phyloP scores from a whole-genome alignment of 2,113 vertebrate genomes.

The Zootoca vivipara region DNA sequence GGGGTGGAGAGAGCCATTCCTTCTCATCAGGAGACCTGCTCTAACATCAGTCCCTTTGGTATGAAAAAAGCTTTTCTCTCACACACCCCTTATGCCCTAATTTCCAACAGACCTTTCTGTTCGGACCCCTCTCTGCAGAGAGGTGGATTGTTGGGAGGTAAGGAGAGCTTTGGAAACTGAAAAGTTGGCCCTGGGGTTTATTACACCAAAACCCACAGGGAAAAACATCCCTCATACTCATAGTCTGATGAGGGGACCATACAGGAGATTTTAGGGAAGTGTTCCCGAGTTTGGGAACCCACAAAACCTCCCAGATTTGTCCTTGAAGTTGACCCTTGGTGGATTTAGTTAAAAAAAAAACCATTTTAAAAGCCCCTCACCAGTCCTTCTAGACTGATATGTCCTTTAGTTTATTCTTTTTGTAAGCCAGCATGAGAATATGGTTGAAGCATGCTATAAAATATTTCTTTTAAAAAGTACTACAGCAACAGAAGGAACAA shows the following conservation, averaged over 20 bases:
- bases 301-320: background rate
- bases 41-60: background rate
- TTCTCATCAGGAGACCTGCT: conserved; percentile 19
- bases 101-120: background rate
- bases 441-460: too few species aligned
- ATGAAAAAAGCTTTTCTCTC: background rate
- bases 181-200: background rate
- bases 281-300: background rate
- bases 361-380: too few species aligned
- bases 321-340: background rate
- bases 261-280: background rate
- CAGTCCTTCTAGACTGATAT: too few species aligned
- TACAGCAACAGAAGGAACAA: too few species aligned
- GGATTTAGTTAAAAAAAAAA: background rate
- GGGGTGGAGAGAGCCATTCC: conserved; percentile 11
- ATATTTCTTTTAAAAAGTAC: too few species aligned
- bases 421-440: too few species aligned
- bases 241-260: background rate
- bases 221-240: background rate
- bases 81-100: background rate
- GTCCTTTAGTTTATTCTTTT: too few species aligned
- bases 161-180: background rate
- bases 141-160: background rate
- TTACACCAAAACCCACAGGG: background rate
- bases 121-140: background rate